These are phyloP conservation scores for Drosophila subquinaria DNA, from an alignment of 2,888 invertebrate genomes.

Conservation along the genomic window DNA sequence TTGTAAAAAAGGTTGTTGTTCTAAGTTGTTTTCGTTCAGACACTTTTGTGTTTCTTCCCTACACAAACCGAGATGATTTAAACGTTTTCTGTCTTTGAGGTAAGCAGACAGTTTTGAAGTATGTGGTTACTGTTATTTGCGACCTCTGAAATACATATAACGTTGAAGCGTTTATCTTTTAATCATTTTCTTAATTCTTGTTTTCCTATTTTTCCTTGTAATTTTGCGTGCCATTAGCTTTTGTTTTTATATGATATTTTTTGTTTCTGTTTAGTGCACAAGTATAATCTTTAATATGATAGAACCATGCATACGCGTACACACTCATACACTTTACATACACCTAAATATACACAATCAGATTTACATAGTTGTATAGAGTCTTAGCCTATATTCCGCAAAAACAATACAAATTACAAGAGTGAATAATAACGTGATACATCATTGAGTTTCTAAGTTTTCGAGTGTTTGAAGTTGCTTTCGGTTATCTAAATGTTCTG, in stretches of 20 bases:
- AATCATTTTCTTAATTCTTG: background rate
- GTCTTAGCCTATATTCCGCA: constrained; percentile 37
- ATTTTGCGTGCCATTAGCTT: background rate
- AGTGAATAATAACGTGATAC: constrained; percentile 1
- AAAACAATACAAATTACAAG: constrained; percentile 19
- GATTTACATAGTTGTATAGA: constrained; percentile 30
- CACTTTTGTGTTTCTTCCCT: too few relatives aligned
- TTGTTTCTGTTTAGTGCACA: constrained; percentile 7
- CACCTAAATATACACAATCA: constrained; percentile 28
- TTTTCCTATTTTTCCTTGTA: background rate
- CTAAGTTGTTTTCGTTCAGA: too few relatives aligned
- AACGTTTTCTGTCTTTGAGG: background rate
- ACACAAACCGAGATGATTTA: too few relatives aligned
- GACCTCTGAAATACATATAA: background rate
- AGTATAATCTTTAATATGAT: constrained; percentile 2
- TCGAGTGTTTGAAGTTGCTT: background rate
- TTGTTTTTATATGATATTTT: background rate
- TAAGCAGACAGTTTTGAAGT: background rate
- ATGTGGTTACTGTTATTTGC: background rate
- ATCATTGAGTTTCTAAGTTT: constrained; percentile 1
- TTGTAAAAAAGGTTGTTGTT: too few relatives aligned
- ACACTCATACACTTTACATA: constrained; percentile 16
- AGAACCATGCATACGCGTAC: background rate
- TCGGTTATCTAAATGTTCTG: constrained; percentile 1
- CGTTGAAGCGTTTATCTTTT: background rate